phyloP scores from a whole-genome alignment of 2,888 invertebrate genomes.

The Orgyia antiqua region DNA sequence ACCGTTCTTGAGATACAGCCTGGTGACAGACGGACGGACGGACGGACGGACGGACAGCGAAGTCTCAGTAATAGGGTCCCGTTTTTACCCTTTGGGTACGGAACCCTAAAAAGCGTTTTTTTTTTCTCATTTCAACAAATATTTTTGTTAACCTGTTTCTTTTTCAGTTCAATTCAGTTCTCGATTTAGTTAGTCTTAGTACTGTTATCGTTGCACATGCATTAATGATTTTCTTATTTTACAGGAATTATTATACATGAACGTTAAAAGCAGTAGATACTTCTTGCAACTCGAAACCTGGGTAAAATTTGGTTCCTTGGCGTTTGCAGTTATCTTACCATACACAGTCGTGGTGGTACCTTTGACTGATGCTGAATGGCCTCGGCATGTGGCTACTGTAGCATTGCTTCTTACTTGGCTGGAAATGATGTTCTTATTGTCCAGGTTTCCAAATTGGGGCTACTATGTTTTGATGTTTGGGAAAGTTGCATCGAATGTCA shows the following conservation, averaged over 20 bases:
- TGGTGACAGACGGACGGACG: too few species aligned
- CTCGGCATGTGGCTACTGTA: constrained; percentile 64
- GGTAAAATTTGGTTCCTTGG: constrained; percentile 72
- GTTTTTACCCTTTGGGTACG: too few species aligned
- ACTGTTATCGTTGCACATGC: too few species aligned
- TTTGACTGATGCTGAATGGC: constrained; percentile 42
- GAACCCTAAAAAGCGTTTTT: too few species aligned
- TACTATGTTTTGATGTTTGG: constrained; percentile 78
- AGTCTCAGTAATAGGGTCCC: too few species aligned
- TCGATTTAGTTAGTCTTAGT: too few species aligned
- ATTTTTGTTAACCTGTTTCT: too few species aligned
- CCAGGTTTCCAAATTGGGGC: constrained; percentile 73
- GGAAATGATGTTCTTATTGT: constrained; percentile 72
- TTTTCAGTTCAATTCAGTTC: too few species aligned
- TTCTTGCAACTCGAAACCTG: constrained; percentile 75
- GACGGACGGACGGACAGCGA: too few species aligned
- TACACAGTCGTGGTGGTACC: constrained; percentile 33
- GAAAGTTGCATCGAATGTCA: constrained; percentile 68
- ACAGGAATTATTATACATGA: constrained; percentile 75
- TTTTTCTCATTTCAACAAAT: too few species aligned
- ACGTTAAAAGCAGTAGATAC: constrained; percentile 65
- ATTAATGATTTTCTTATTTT: too few species aligned
- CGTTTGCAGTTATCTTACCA: constrained; percentile 60
- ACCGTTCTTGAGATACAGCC: too few species aligned
- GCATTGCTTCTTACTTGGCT: constrained; percentile 73